Base-by-base conservation (phyloP, 2,797 vertebrate species). In the Notoglanidium macrostoma region DNA sequence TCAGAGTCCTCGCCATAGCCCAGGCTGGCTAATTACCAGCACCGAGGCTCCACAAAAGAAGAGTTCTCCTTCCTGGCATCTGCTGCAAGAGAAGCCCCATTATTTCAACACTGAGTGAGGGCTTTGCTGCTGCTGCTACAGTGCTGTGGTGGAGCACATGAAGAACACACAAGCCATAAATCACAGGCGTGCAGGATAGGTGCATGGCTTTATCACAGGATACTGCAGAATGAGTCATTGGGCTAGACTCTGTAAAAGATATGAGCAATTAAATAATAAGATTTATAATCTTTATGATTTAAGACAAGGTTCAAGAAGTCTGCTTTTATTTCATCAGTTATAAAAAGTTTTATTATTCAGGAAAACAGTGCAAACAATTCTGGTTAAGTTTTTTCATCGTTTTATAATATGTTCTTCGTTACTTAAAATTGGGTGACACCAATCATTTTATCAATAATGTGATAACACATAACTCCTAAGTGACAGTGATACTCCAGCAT, bases 111-210 rank as follows among this genome's bases (percentile, higher is more conserved):
- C 74, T 12, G 61, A 88, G 86, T 77, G 46, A 73, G 55, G 63
- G 85, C 74, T 88, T 63, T 55, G 78, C 85, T 84, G 63, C 67
- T 85, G 14, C 82, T 84, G 85, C 76, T 35, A 49, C 85, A 51
- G 35, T 85, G 85, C 86, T 85, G 61, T 51, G 59, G 59, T 72
- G 87, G 61, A 65, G 83, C 91, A 84, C 80, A 67, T 46, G 55
- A 87, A 89, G 86, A 90, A 87, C 89, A 89, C 88, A 90, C 87
- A 90, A 88, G 87, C 80, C 67, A 89, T 91, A 90, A 90, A 91
- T 90, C 89, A 89, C 19, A 79, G 19, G 23, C 1, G 32, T 76
- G 29, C 63, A 51, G 78, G 82, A 88, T 78, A 88, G 89, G 70
- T 89, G 85, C 65, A 65, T 21, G 46, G 79, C 78, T 86, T 87